Conservation (phyloP, 1,140 invertebrate species). For the Bemisia tabaci region DNA sequence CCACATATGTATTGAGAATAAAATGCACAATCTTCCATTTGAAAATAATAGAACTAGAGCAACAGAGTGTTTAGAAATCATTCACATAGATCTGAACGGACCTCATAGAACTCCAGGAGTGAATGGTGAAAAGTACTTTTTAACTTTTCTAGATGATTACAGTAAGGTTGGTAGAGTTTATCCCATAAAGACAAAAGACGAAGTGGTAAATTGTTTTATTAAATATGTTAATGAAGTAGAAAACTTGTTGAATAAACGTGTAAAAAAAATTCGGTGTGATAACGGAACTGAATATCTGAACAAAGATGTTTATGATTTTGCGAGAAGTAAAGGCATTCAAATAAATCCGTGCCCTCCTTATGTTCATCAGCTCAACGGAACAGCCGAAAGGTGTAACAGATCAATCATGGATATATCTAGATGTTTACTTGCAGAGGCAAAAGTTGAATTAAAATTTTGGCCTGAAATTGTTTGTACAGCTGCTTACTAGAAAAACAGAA, state of each 20-base stretch:
- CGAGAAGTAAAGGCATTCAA: conserved; percentile 17
- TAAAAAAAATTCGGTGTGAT: conserved; percentile 24
- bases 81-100: conserved; percentile 11
- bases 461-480: conserved; percentile 21
- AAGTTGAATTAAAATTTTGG: conserved; percentile 18
- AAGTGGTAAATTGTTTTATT: conserved; percentile 14
- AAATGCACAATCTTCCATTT: conserved; percentile 12
- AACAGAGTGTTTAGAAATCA: conserved; percentile 10
- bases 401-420: conserved; percentile 20
- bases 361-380: conserved; percentile 20
- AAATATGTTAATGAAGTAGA: conserved; percentile 18
- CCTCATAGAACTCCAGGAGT: conserved; percentile 12
- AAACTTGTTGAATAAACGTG: conserved; percentile 20
- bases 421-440: conserved; percentile 22
- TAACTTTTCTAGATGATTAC: conserved; percentile 25
- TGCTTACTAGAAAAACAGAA: conserved; percentile 20
- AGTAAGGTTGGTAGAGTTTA: conserved; percentile 20
- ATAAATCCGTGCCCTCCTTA: conserved; percentile 17
- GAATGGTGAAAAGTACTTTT: conserved; percentile 22
- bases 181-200: conserved; percentile 17
- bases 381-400: conserved; percentile 20
- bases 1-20: conserved; percentile 13
- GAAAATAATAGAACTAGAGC: conserved; percentile 9
- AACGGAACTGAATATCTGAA: conserved; percentile 24
- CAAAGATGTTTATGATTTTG: conserved; percentile 18